A percentile compares a stretch with the other conserved stretches of the same genome.
Evolutionary conservation across 2,113 vertebrate species (phyloP).

Genomic region (Oxyruncus cristatus): DNA sequence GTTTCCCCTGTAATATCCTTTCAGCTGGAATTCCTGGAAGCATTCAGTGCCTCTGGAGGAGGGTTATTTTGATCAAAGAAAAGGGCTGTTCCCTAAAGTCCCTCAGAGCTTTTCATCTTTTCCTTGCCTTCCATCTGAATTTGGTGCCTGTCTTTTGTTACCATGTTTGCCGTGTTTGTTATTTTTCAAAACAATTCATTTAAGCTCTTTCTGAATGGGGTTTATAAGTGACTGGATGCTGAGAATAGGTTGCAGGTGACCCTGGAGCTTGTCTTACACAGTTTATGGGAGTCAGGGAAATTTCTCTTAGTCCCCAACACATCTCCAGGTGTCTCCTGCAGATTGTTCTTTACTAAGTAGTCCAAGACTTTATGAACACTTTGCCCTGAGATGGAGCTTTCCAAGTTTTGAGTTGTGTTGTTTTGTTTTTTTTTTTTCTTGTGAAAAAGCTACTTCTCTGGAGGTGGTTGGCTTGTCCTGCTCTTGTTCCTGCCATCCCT

Average conservation of each 20-base stretch:
- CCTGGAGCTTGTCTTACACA: background rate
- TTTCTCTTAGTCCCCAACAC: background rate
- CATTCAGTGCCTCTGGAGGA: background rate
- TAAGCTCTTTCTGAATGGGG: background rate
- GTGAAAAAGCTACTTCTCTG: background rate
- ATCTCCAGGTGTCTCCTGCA: background rate
- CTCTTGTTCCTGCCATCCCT: background rate
- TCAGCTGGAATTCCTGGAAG: background rate
- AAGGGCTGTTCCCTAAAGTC: background rate
- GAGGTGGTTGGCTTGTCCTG: background rate
- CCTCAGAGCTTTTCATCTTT: background rate
- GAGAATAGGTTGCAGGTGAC: background rate
- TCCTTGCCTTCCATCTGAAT: background rate
- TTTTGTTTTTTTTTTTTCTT: no score
- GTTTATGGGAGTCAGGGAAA: background rate
- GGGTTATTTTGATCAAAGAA: background rate
- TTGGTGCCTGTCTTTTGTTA: background rate
- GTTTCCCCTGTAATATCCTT: background rate
- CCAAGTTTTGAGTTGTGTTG: background rate
- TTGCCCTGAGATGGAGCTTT: background rate
- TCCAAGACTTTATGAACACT: background rate
- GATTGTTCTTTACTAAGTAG: background rate
- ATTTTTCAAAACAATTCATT: background rate
- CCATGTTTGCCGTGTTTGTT: background rate
- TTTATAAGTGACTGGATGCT: background rate